A percentile compares a stretch with the other conserved stretches of the same genome.
phyloP scores from a whole-genome alignment of 2,113 vertebrate genomes.

The Osmerus eperlanus region DNA sequence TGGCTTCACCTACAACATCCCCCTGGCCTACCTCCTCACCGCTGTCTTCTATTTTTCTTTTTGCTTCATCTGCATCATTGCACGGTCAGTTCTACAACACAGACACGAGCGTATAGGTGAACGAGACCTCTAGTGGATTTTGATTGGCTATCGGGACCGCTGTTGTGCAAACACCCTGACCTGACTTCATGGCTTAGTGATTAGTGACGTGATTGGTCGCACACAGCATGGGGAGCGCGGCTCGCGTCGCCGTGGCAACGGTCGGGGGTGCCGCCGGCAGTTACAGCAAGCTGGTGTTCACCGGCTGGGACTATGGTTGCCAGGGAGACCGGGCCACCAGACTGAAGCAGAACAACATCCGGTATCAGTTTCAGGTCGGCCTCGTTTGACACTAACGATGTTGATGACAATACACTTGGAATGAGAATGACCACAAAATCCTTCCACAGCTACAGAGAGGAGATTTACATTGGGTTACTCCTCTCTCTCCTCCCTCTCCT shows the following conservation, averaged over 20 bases:
- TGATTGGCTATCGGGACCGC: too few relatives aligned
- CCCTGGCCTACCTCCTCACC: slow-evolving; percentile 78
- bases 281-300: slow-evolving; percentile 81
- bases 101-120: not conserved
- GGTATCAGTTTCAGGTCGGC: slow-evolving; percentile 78
- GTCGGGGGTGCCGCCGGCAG: slow-evolving; percentile 68
- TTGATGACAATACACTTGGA: too few relatives aligned
- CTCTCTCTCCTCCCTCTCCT: not conserved
- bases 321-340: slow-evolving; percentile 63
- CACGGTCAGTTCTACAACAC: slow-evolving; percentile 65
- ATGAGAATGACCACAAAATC: not conserved
- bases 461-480: too few relatives aligned
- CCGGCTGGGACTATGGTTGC: slow-evolving; percentile 82
- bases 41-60: slow-evolving; percentile 71
- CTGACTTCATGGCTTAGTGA: too few relatives aligned
- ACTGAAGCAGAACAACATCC: slow-evolving; percentile 78
- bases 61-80: slow-evolving; percentile 76
- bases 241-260: slow-evolving; percentile 73
- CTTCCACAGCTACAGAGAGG: too few relatives aligned
- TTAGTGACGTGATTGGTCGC: slow-evolving; percentile 9
- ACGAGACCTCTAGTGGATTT: too few relatives aligned
- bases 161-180: too few relatives aligned
- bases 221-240: slow-evolving; percentile 73
- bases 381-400: slow-evolving; percentile 2
- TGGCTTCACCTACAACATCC: slow-evolving; percentile 73